Evolutionary conservation across 2,113 vertebrate genomes (phyloP), one percentile per base, ranked within the genome.

Genomic region (Actinemys pallida): DNA sequence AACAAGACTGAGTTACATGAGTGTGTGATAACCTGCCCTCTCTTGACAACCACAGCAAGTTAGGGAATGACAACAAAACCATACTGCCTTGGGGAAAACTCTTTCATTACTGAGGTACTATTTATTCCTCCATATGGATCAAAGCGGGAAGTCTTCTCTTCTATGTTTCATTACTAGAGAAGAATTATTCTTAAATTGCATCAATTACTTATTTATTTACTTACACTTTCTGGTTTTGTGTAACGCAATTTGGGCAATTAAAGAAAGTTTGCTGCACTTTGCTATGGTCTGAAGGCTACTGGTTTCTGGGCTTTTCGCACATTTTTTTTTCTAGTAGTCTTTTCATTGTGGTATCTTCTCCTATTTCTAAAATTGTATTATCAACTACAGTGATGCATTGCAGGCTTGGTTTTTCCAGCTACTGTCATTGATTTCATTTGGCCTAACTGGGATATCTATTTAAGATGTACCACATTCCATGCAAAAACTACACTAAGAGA

Each of bases 1-100:
- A 97, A 97, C 91, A 95, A 95, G 89, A 89, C 52, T 95, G 95
- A 96, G 96, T 94, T 93, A 86, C 93, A 95, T 3, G 9, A 52
- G 62, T 88, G 83, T 94, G 90, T n/a, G 54, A 90, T 88, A 94
- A 96, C 83, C 90, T 95, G 88, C 87, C 83, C 89, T 95, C 57
- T 88, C 82, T 88, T 83, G 45, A 45, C 86, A 92, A 81, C 86
- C 92, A 94, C 90, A 90, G 78, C 22, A 92, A 95, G 89, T 13
- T 86, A 69, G 90, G 69, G 84, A 94, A 89, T 94, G 96, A 95
- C 91, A 88, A 76, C 90, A 90, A 42, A 59, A 91, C 89, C 83
- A 93, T 52, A 47, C 52, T 39, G 80, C 45, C 27, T 57, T 90
- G 90, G 24, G 87, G n/a, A 35, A 87, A 89, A 80, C 24, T 4